phyloP scores from a whole-genome alignment of 2,888 invertebrate species.

The Drosophila birchii region DNA sequence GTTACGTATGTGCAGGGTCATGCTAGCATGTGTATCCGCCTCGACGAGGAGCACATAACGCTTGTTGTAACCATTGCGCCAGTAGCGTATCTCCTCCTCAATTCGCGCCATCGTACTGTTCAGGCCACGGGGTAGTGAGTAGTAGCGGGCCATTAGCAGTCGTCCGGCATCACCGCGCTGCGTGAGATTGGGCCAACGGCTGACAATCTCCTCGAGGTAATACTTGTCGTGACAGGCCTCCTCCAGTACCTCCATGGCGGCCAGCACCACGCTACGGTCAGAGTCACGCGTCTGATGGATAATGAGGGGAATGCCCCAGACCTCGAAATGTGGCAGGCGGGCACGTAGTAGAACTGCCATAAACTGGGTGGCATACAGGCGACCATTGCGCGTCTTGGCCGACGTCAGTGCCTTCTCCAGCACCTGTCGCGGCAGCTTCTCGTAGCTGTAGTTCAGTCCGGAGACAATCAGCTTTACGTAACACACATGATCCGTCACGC shows the following conservation, averaged over 20 bases:
- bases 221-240: constrained; percentile 96
- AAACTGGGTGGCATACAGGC: constrained; percentile 96
- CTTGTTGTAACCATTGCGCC: constrained; percentile 91
- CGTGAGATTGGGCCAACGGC: constrained; percentile 89
- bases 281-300: constrained; percentile 94
- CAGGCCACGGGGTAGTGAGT: constrained; percentile 90
- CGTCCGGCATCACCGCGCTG: constrained; percentile 92
- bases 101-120: constrained; percentile 88
- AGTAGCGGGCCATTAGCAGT: constrained; percentile 90
- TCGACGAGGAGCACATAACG: constrained; percentile 95
- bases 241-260: constrained; percentile 93
- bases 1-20: constrained; percentile 93
- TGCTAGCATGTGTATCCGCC: constrained; percentile 93
- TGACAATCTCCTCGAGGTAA: constrained; percentile 91
- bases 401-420: constrained; percentile 85
- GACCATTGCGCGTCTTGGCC: constrained; percentile 85
- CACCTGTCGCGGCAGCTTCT: constrained; percentile 87
- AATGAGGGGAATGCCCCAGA: constrained; percentile 94
- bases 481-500: constrained; percentile 93
- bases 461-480: constrained; percentile 97
- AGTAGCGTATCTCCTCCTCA: constrained; percentile 90
- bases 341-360: constrained; percentile 93
- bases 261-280: constrained; percentile 91
- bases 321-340: constrained; percentile 88
- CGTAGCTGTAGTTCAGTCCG: constrained; percentile 93